These are phyloP conservation scores for Tetrax tetrax DNA, from an alignment of 2,113 vertebrate species.

Conservation along the genomic window DNA sequence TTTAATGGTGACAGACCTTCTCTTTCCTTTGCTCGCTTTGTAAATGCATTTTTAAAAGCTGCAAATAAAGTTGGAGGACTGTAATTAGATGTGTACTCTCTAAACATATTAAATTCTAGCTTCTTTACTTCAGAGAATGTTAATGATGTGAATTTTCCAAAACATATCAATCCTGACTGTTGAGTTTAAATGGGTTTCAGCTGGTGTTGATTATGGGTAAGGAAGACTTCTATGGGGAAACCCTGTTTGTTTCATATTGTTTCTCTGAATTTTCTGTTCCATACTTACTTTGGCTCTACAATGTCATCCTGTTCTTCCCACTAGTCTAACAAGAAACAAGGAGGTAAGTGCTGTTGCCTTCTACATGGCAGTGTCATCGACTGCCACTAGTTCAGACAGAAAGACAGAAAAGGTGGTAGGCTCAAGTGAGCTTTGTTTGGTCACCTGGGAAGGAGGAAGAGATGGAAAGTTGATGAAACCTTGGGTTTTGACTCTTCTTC, in stretches of 20 bases:
- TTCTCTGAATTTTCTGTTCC: neutral
- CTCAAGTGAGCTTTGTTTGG: neutral
- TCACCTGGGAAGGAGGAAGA: neutral
- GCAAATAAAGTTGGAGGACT: constrained; percentile 47
- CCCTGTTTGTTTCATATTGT: neutral
- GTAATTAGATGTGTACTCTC: constrained; percentile 53
- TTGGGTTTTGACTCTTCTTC: neutral
- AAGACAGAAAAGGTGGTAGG: neutral
- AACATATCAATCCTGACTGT: constrained; percentile 52
- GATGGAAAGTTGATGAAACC: neutral
- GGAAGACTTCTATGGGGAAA: neutral
- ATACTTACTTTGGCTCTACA: neutral
- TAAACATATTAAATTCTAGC: constrained; percentile 59
- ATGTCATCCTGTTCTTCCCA: neutral
- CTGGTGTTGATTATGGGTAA: constrained; percentile 40
- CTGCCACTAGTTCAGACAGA: neutral
- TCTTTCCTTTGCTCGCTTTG: constrained; percentile 37
- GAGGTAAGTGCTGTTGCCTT: neutral
- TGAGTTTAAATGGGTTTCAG: constrained; percentile 62
- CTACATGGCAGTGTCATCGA: neutral
- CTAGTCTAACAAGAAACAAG: neutral
- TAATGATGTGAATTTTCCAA: constrained; percentile 63
- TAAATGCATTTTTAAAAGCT: constrained; percentile 56
- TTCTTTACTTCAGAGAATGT: constrained; percentile 65
- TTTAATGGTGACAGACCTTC: neutral